Evolutionary conservation across 92 coral and sea anemone species (phyloP).

Genomic region (Palythoa caribaeorum): DNA sequence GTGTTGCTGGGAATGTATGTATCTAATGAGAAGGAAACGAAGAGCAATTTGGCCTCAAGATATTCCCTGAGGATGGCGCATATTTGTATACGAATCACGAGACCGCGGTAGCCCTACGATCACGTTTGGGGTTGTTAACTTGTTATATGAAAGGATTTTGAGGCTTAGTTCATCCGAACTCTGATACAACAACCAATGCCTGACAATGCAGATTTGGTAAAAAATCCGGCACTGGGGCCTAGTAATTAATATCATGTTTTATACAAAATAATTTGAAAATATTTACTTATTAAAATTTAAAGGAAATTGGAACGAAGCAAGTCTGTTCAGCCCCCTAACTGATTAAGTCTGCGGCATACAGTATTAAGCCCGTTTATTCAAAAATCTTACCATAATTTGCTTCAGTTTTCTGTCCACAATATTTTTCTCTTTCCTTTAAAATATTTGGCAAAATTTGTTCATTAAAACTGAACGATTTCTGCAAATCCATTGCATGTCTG

Average conservation of each 20-base stretch:
- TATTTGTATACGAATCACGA: not conserved
- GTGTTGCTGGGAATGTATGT: too few species aligned
- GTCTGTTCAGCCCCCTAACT: not conserved
- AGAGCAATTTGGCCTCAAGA: too few species aligned
- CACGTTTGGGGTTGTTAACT: not conserved
- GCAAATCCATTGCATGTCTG: slow-evolving; percentile 73
- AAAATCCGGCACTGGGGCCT: too few species aligned
- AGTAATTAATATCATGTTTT: too few species aligned
- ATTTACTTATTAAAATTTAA: too few species aligned
- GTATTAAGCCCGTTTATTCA: too few species aligned
- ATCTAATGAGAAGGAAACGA: too few species aligned
- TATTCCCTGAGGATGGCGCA: too few species aligned
- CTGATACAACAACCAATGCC: not conserved
- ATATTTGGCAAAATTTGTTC: slow-evolving; percentile 84
- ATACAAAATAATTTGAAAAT: too few species aligned
- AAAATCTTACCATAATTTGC: slow-evolving; percentile 47
- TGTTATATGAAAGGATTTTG: not conserved
- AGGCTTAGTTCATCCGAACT: not conserved
- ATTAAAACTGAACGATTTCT: slow-evolving; percentile 79
- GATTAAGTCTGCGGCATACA: not conserved
- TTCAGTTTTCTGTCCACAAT: slow-evolving; percentile 46
- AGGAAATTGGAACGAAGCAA: too few species aligned
- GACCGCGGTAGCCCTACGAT: not conserved
- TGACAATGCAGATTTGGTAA: too few species aligned
- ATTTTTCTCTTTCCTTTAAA: slow-evolving; percentile 68